Conservation (phyloP, 1,140 invertebrate genomes). For the Theocolax elegans region DNA sequence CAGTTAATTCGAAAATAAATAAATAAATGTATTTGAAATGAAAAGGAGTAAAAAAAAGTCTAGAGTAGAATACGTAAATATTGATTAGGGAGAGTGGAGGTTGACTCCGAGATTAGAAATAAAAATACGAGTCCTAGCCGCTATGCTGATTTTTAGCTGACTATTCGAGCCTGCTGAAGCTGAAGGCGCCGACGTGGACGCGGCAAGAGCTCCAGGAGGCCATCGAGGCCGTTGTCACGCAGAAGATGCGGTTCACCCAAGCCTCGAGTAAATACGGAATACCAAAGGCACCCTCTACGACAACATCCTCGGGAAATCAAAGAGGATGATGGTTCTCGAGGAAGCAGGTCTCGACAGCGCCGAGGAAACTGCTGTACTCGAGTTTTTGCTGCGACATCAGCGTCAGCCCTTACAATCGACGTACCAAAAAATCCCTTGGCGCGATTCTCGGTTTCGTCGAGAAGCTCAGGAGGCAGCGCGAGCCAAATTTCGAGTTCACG, state of each 20-base stretch:
- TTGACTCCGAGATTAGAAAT: constrained; percentile 13
- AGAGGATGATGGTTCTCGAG: constrained; percentile 79
- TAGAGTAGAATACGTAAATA: too few species aligned
- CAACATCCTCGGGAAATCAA: constrained; percentile 82
- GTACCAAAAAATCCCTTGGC: constrained; percentile 76
- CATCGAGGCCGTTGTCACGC: constrained; percentile 79
- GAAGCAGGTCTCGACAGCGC: constrained; percentile 72
- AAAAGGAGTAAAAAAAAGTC: too few species aligned
- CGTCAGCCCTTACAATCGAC: constrained; percentile 77
- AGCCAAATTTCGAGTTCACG: constrained; percentile 75
- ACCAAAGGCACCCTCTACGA: constrained; percentile 82
- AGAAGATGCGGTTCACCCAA: constrained; percentile 82
- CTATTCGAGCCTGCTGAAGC: constrained; percentile 72
- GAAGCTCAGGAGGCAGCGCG: constrained; percentile 70
- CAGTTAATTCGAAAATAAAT: too few species aligned
- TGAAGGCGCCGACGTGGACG: constrained; percentile 82
- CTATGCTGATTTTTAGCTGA: constrained; percentile 68
- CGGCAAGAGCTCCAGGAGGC: constrained; percentile 79
- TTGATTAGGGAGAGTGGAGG: too few species aligned
- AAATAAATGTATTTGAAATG: too few species aligned
- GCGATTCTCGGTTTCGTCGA: constrained; percentile 76
- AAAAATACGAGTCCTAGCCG: constrained; percentile 49
- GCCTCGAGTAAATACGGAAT: constrained; percentile 78
- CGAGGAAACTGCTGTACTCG: constrained; percentile 76
- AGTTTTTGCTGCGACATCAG: constrained; percentile 81